Conservation (phyloP, 2,113 vertebrate genomes). For the Xiphophorus maculatus region DNA sequence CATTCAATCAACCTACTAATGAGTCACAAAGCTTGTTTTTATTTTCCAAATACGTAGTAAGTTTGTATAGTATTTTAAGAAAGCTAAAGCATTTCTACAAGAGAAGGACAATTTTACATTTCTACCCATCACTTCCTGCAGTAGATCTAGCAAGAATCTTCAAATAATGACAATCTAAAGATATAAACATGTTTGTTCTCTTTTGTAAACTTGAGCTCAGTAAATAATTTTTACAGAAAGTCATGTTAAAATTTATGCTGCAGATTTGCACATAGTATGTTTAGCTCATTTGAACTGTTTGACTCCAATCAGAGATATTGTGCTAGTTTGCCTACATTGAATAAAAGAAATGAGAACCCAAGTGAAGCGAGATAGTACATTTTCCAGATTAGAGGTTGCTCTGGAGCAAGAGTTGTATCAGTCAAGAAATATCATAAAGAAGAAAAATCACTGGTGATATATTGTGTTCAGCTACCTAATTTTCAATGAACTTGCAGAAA, state of each 20-base stretch:
- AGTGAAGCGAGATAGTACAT: background rate
- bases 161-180: background rate
- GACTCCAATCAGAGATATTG: background rate
- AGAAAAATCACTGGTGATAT: too few species aligned
- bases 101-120: background rate
- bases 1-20: background rate
- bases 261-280: background rate
- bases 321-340: background rate
- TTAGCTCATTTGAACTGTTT: background rate
- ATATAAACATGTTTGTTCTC: background rate
- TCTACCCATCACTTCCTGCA: background rate
- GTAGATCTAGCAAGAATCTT: background rate
- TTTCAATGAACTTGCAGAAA: too few species aligned
- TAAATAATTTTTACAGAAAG: background rate
- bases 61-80: background rate
- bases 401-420: too few species aligned
- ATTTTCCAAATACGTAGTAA: background rate
- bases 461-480: too few species aligned
- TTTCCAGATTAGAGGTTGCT: too few species aligned
- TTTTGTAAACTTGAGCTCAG: background rate
- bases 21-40: background rate
- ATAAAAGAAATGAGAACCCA: background rate
- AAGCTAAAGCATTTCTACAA: background rate
- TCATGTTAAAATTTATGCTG: background rate
- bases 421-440: too few species aligned